Evolutionary conservation across 2,797 vertebrate genomes (phyloP).

Genomic region (Halcyon smyrnensis): DNA sequence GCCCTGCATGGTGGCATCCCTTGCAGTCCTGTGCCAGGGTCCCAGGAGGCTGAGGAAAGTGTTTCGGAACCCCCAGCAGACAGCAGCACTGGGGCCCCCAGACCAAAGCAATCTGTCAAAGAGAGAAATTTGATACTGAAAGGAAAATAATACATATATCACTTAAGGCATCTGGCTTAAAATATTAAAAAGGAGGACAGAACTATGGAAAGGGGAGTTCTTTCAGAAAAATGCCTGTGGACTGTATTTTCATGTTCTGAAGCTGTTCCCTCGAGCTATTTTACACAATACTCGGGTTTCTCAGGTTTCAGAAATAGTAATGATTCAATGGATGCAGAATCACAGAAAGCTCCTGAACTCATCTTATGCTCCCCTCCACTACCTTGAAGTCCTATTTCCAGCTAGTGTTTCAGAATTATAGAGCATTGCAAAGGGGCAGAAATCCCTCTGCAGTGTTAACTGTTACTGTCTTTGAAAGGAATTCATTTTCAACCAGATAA

Average conservation of each 20-base stretch:
- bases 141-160: constrained; percentile 36
- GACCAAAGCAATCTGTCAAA: constrained; percentile 42
- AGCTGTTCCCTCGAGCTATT: constrained; percentile 67
- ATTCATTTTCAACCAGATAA: neutral
- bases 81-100: neutral
- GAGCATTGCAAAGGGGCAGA: neutral
- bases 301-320: constrained; percentile 54
- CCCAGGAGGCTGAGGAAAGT: neutral
- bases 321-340: constrained; percentile 38
- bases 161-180: constrained; percentile 72
- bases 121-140: constrained; percentile 17
- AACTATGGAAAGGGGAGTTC: constrained; percentile 36
- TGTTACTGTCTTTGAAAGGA: neutral
- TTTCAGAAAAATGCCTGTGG: constrained; percentile 59
- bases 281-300: constrained; percentile 55
- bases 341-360: constrained; percentile 36
- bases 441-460: constrained; percentile 5
- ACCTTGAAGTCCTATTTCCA: constrained; percentile 46
- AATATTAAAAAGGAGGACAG: constrained; percentile 72
- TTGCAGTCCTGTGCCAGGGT: neutral
- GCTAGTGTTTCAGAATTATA: neutral
- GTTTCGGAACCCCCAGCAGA: constrained; percentile 11
- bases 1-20: neutral
- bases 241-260: constrained; percentile 64
- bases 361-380: neutral